Conservation (phyloP, 2,113 vertebrate species). For the Equus przewalskii region DNA sequence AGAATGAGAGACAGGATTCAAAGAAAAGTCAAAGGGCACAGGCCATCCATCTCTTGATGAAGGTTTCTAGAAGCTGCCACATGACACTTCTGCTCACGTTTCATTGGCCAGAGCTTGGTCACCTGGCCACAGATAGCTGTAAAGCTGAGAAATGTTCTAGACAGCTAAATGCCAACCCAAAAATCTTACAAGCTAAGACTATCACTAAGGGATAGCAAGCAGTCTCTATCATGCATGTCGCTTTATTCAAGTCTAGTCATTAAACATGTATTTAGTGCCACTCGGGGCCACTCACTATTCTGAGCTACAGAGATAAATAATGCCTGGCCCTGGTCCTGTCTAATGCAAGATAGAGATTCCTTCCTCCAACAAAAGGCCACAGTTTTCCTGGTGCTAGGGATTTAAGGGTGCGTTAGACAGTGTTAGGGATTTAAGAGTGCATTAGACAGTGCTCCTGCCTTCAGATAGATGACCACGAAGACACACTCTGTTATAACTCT, state of each 20-base stretch:
- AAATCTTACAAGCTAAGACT: background rate
- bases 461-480: background rate
- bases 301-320: background rate
- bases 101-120: background rate
- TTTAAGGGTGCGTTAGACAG: background rate
- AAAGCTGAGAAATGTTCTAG: background rate
- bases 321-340: too few relatives aligned
- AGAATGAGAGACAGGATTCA: background rate
- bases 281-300: background rate
- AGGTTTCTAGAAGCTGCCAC: background rate
- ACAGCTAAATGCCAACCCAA: background rate
- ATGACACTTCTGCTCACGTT: background rate
- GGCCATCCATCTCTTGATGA: background rate
- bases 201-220: background rate
- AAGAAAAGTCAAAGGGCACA: background rate
- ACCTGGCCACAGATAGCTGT: background rate
- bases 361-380: background rate
- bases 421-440: background rate
- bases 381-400: background rate
- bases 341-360: background rate
- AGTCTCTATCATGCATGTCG: background rate
- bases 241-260: background rate
- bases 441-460: background rate
- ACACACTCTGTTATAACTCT: background rate
- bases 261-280: background rate